Evolutionary conservation across 2,113 vertebrate genomes (phyloP).

Genomic region (Myotis yumanensis): DNA sequence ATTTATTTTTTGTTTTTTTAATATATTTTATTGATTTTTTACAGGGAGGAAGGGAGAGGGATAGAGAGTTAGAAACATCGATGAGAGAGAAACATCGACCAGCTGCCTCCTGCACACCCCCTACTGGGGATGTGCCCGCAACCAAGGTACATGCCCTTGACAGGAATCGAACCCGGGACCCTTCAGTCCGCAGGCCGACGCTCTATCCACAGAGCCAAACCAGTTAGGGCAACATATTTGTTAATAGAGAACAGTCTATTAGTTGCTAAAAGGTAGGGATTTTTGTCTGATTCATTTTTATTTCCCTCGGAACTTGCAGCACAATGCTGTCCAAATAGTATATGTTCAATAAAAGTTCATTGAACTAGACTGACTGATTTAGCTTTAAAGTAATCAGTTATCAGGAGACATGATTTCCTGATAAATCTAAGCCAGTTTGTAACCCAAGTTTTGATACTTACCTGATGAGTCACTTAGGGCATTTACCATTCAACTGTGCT

Average conservation of each 20-base stretch:
- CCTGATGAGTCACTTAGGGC: not conserved
- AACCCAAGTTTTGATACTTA: not conserved
- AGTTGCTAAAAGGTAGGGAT: not conserved
- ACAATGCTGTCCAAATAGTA: not conserved
- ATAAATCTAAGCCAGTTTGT: not conserved
- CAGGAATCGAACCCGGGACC: too few relatives aligned
- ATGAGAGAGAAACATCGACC: too few relatives aligned
- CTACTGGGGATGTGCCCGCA: too few relatives aligned
- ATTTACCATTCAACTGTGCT: not conserved
- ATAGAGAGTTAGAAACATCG: too few relatives aligned
- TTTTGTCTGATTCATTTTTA: constrained; percentile 30
- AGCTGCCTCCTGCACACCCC: too few relatives aligned
- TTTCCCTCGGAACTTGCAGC: not conserved
- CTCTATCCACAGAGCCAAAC: too few relatives aligned
- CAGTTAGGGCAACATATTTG: not conserved
- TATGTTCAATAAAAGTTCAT: not conserved
- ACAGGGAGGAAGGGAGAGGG: too few relatives aligned
- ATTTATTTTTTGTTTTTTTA: not conserved
- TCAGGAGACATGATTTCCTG: not conserved
- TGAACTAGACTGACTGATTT: not conserved
- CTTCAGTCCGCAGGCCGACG: too few relatives aligned
- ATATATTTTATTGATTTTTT: too few relatives aligned
- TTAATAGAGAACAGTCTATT: not conserved
- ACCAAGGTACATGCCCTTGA: too few relatives aligned
- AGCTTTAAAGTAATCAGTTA: constrained; percentile 15